Evolutionary conservation across 2,888 invertebrate genomes (phyloP).

Genomic region (Sarcophaga variegata): DNA sequence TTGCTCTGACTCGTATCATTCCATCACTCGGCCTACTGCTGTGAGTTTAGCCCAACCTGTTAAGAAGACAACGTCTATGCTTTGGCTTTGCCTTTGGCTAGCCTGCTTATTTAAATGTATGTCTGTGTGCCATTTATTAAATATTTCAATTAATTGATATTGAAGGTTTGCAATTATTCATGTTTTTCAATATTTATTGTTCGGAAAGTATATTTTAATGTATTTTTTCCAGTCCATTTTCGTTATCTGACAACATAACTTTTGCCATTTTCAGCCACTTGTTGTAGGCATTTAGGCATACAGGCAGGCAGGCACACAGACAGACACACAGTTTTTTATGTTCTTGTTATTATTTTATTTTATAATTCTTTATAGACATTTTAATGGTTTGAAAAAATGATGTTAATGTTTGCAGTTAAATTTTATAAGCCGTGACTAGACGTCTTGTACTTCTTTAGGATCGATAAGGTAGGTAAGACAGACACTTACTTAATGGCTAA

Average conservation of each 20-base stretch:
- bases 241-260: constrained; percentile 1
- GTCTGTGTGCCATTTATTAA: not conserved
- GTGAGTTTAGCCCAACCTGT: constrained; percentile 11
- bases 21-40: constrained; percentile 6
- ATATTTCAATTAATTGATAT: constrained; percentile 13
- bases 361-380: no score
- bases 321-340: not conserved
- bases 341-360: not conserved
- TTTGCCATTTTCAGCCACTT: not conserved
- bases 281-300: not conserved
- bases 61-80: not conserved
- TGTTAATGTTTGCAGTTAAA: no score
- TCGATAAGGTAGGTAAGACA: no score
- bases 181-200: constrained; percentile 28
- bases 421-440: no score
- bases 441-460: no score
- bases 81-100: not conserved
- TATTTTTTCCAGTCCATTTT: constrained; percentile 9
- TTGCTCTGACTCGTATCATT: not conserved
- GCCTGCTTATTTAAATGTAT: constrained; percentile 6
- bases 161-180: constrained; percentile 43
- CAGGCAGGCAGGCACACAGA: not conserved
- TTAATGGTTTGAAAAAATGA: no score
- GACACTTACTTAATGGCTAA: no score
- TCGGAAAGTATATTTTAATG: constrained; percentile 30